These are phyloP conservation scores for Lasioglossum pauxillum DNA, from an alignment of 2,888 invertebrate species.

Conservation along the genomic window DNA sequence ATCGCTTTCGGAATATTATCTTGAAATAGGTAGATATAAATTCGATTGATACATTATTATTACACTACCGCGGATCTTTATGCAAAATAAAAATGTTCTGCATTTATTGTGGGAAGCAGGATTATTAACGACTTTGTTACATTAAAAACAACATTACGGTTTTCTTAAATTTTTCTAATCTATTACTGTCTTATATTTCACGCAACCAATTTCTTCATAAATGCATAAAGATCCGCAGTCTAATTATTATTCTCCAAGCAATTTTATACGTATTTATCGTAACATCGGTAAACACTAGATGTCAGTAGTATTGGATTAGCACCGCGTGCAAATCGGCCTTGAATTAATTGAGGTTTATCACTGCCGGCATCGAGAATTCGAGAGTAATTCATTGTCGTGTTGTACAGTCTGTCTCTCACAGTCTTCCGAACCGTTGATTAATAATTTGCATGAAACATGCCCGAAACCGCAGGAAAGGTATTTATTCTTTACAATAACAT, in stretches of 20 bases:
- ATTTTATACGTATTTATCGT: not conserved
- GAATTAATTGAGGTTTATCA: not conserved
- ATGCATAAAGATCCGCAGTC: too few species aligned
- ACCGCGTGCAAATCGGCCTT: not conserved
- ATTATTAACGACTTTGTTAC: too few species aligned
- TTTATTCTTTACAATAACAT: not conserved
- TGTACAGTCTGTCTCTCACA: not conserved
- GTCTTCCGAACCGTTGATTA: not conserved
- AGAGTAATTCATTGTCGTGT: not conserved
- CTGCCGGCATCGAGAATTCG: not conserved
- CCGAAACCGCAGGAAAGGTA: conserved; percentile 77
- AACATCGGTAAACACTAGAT: not conserved
- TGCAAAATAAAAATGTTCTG: too few species aligned
- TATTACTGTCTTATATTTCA: too few species aligned
- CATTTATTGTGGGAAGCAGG: too few species aligned
- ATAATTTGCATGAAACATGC: conserved; percentile 67
- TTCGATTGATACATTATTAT: not conserved
- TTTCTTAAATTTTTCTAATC: too few species aligned
- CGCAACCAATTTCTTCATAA: too few species aligned
- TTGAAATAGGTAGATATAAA: not conserved
- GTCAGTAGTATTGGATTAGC: conserved; percentile 4
- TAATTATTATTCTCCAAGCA: not conserved
- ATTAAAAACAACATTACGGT: too few species aligned
- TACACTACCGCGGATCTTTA: too few species aligned
- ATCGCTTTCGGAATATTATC: not conserved